Conservation (phyloP, 2,797 vertebrate genomes). For the Tragelaphus eurycerus region DNA sequence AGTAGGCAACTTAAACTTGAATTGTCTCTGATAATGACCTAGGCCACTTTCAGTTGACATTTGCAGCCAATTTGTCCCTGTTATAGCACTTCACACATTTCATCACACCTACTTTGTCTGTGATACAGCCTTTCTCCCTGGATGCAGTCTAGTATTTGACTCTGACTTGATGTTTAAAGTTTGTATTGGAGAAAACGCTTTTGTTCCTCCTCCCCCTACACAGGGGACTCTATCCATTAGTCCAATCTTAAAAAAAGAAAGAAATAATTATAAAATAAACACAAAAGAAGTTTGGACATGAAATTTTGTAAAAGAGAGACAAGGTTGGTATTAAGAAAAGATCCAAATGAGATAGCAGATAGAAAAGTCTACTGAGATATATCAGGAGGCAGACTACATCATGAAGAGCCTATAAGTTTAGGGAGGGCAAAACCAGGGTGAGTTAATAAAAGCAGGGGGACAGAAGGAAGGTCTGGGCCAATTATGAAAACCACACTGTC, state of each 20-base stretch:
- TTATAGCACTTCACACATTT: background rate
- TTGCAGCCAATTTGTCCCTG: background rate
- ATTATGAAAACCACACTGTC: background rate
- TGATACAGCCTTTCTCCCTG: background rate
- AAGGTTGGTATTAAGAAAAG: background rate
- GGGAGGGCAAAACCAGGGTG: background rate
- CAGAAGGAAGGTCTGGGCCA: background rate
- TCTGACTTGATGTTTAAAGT: background rate
- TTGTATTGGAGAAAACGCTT: background rate
- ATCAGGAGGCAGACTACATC: background rate
- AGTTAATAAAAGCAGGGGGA: background rate
- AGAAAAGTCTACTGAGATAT: accelerated
- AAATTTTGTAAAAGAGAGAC: background rate
- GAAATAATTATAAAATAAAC: background rate
- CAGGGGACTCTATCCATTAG: background rate
- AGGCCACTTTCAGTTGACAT: background rate
- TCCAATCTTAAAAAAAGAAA: background rate
- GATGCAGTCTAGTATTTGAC: background rate
- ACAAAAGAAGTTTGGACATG: background rate
- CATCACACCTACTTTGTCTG: background rate
- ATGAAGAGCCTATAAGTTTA: background rate
- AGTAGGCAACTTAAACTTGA: background rate
- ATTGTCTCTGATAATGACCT: background rate
- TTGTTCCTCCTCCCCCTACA: background rate
- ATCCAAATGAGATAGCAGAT: background rate